phyloP scores from a whole-genome alignment of 2,797 vertebrate species.

The Macroramphosus scolopax region DNA sequence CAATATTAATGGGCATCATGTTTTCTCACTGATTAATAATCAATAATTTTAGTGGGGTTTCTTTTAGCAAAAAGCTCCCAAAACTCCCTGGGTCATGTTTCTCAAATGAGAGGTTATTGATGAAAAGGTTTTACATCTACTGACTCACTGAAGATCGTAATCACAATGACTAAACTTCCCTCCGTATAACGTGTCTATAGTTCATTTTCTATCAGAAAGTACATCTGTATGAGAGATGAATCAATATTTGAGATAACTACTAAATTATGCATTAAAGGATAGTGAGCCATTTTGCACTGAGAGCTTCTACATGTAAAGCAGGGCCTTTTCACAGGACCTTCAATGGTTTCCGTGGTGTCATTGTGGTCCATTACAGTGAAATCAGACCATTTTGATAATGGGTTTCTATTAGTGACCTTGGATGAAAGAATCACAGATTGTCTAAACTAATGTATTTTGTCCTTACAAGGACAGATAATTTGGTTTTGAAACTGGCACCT shows the following conservation, averaged over 20 bases:
- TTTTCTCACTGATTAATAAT: no score
- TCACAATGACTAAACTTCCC: conserved; percentile 39
- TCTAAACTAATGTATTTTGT: conserved; percentile 74
- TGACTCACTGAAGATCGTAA: no score
- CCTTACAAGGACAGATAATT: conserved; percentile 71
- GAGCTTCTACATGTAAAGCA: conserved; percentile 70
- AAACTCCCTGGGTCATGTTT: no score
- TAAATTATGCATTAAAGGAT: conserved; percentile 77
- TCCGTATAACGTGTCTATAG: conserved; percentile 42
- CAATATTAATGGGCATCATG: no score
- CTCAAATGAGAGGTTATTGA: conserved; percentile 1
- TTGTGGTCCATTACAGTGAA: conserved; percentile 72
- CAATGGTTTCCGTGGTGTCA: conserved; percentile 67
- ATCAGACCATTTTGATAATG: conserved; percentile 78
- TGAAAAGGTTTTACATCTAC: conserved; percentile 28
- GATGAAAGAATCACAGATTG: conserved; percentile 72
- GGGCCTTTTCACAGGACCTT: conserved; percentile 64
- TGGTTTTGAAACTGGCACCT: conserved; percentile 64
- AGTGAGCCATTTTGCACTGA: conserved; percentile 65
- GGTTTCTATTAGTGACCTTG: conserved; percentile 75
- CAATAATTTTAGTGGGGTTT: no score
- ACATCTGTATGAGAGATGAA: conserved; percentile 60
- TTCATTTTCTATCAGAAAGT: conserved; percentile 34
- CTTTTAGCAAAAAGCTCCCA: no score
- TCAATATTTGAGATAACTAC: conserved; percentile 72